A percentile compares a stretch with the other conserved stretches of the same genome.
Conservation (phyloP, 1,140 invertebrate species). For the Anastrepha ludens region DNA sequence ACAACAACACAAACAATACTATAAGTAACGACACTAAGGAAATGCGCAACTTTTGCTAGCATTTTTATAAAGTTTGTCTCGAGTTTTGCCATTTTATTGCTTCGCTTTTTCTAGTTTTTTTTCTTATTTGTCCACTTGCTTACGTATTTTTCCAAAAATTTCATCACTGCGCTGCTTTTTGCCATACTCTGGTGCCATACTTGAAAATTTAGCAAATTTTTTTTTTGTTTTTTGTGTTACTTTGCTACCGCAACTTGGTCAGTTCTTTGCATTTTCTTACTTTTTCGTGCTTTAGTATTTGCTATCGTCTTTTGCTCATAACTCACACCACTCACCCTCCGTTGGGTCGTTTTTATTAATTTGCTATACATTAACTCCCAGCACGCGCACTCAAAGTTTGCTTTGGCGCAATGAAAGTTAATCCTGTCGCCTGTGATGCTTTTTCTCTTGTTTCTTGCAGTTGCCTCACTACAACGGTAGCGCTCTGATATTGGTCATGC, state of each 20-base stretch:
- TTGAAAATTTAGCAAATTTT: neutral
- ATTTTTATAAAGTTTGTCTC: neutral
- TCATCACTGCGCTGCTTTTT: neutral
- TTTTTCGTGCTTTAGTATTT: neutral
- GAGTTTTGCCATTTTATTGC: neutral
- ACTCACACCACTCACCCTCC: neutral
- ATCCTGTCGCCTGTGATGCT: neutral
- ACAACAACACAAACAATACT: conserved; percentile 1
- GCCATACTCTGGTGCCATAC: neutral
- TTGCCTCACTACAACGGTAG: neutral
- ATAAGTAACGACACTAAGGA: conserved; percentile 10
- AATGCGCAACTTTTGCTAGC: conserved; percentile 27
- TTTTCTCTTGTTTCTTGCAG: neutral
- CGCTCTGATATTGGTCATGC: neutral
- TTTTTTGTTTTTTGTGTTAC: neutral
- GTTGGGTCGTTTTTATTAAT: conserved; percentile 12
- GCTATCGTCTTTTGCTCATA: neutral
- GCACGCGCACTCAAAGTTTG: conserved; percentile 30
- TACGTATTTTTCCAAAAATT: neutral
- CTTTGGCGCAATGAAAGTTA: neutral
- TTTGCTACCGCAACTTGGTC: neutral
- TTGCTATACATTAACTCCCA: conserved; percentile 46
- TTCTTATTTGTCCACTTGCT: neutral
- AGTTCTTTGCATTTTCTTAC: neutral
- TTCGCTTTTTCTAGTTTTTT: neutral